phyloP scores from a whole-genome alignment of 2,113 vertebrate species.

The Himantopus leucocephalus region DNA sequence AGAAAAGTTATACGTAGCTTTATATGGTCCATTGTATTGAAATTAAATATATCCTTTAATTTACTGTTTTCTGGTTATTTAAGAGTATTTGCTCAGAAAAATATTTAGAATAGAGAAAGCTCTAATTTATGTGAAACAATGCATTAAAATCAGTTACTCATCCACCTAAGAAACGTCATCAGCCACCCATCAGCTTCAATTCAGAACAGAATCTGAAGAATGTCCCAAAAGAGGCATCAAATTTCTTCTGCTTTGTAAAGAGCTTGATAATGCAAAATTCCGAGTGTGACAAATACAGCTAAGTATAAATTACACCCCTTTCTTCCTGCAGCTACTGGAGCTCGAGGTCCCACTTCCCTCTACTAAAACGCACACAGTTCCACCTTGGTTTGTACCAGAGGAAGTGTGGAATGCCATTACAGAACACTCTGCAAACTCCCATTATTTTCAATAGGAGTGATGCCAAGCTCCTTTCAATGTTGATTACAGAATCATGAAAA shows the following conservation, averaged over 20 bases:
- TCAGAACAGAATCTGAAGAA: not conserved
- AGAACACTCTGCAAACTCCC: not conserved
- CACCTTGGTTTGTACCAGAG: slow-evolving; percentile 22
- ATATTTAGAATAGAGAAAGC: not conserved
- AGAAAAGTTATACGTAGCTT: not conserved
- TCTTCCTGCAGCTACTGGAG: not conserved
- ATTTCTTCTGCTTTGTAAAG: not conserved
- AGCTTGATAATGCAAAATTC: not conserved
- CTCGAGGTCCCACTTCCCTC: not conserved
- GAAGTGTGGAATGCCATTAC: slow-evolving; percentile 32
- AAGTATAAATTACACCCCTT: not conserved
- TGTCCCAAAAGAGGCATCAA: not conserved
- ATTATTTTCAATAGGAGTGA: slow-evolving; percentile 34
- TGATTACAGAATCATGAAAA: slow-evolving; percentile 58
- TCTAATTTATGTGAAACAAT: not conserved
- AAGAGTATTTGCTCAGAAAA: not conserved
- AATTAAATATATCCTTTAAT: not conserved
- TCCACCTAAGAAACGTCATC: not conserved
- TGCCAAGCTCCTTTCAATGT: slow-evolving; percentile 54
- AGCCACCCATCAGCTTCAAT: not conserved
- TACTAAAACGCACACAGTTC: not conserved
- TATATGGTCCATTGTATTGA: not conserved
- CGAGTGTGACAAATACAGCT: not conserved
- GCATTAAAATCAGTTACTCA: not conserved
- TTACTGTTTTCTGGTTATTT: not conserved